Evolutionary conservation across 2,113 vertebrate species (phyloP).

Genomic region (Podarcis muralis): DNA sequence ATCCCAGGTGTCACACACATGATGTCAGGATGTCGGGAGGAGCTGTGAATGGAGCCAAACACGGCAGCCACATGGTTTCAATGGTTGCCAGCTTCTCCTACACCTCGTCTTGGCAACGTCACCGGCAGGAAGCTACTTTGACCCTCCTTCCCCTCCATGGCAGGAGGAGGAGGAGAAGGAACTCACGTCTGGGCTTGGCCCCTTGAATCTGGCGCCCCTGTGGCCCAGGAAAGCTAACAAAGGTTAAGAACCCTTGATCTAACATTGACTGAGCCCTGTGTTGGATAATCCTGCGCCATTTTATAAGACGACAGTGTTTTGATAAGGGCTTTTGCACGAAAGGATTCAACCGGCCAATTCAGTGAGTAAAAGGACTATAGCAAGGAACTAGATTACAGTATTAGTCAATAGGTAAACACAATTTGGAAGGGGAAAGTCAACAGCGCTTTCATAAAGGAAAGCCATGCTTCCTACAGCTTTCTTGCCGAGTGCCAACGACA

Average conservation of each 20-base stretch:
- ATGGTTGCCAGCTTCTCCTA: too few species aligned
- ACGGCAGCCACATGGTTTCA: too few species aligned
- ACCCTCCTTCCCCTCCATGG: too few species aligned
- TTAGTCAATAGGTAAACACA: constrained; percentile 37
- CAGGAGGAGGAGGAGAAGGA: too few species aligned
- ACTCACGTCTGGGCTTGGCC: too few species aligned
- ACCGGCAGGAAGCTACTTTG: too few species aligned
- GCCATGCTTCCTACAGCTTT: constrained; percentile 20
- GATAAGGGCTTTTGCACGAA: constrained; percentile 10
- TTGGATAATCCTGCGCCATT: neutral
- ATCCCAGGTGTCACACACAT: too few species aligned
- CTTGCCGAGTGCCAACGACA: constrained; percentile 20
- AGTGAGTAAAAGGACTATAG: neutral
- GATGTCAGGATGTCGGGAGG: too few species aligned
- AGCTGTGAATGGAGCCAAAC: too few species aligned
- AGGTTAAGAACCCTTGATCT: neutral
- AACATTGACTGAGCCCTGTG: neutral
- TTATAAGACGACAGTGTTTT: neutral
- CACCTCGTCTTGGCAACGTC: too few species aligned
- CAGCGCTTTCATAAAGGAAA: constrained; percentile 23
- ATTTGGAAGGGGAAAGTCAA: constrained; percentile 29
- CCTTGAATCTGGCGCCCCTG: too few species aligned
- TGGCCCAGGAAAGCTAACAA: neutral
- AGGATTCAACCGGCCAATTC: constrained; percentile 5
- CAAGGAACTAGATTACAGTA: constrained; percentile 27